phyloP scores from a whole-genome alignment of 1,140 invertebrate species.

The Bombus picipes region DNA sequence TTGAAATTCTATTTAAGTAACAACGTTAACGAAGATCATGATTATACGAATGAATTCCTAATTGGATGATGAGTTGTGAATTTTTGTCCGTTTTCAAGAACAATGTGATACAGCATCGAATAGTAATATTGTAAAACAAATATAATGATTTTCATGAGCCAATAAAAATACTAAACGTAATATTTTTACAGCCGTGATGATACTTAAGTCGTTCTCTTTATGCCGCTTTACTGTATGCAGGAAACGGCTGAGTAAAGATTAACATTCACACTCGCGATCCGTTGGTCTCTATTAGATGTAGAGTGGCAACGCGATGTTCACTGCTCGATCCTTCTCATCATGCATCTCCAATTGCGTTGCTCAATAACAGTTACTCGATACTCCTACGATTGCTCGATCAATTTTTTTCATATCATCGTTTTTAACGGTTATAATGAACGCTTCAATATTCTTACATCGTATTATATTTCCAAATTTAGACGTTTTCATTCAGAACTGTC shows the following conservation, averaged over 20 bases:
- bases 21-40: not conserved
- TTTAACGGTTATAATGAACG: not conserved
- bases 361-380: not conserved
- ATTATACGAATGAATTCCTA: not conserved
- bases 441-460: too few species aligned
- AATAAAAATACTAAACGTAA: constrained; percentile 10
- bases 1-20: not conserved
- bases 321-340: constrained; percentile 19
- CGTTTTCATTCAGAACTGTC: too few species aligned
- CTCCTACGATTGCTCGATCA: too few species aligned
- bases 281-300: constrained; percentile 45
- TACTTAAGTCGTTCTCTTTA: constrained; percentile 51
- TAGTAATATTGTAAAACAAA: not conserved
- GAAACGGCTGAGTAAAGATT: constrained; percentile 28
- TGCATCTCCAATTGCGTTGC: not conserved
- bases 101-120: too few species aligned
- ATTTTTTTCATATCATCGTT: not conserved
- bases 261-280: constrained; percentile 20
- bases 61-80: not conserved
- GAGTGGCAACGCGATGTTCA: not conserved
- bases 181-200: constrained; percentile 28
- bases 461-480: too few species aligned
- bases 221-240: constrained; percentile 20
- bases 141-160: not conserved
- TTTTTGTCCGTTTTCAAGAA: not conserved